Evolutionary conservation across 1,140 invertebrate species (phyloP).

Genomic region (Drosophila orosa): DNA sequence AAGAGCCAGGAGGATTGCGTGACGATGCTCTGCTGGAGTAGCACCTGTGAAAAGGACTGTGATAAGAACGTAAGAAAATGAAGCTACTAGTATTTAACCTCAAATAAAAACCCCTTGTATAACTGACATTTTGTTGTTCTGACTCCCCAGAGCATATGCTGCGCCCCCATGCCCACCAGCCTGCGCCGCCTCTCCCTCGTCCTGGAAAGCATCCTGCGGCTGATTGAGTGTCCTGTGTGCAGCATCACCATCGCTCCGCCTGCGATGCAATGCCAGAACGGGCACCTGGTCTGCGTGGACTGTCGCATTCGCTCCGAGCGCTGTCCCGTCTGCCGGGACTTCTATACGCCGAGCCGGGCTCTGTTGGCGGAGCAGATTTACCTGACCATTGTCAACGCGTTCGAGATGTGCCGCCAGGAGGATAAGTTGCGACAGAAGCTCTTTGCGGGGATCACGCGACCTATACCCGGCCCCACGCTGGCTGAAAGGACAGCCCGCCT

Average conservation of each 20-base stretch:
- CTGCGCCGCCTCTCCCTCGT: slow-evolving; percentile 85
- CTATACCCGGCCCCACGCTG: slow-evolving; percentile 2
- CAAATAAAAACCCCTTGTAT: too few species aligned
- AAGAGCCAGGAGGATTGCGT: slow-evolving; percentile 81
- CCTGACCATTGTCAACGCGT: slow-evolving; percentile 84
- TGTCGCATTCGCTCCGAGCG: slow-evolving; percentile 86
- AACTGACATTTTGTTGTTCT: background rate
- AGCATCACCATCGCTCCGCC: slow-evolving; percentile 87
- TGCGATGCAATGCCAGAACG: slow-evolving; percentile 88
- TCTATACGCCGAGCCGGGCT: slow-evolving; percentile 68
- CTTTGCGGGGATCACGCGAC: slow-evolving; percentile 63
- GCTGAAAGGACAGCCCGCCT: background rate
- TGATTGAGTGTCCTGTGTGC: slow-evolving; percentile 88
- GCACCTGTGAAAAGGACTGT: slow-evolving; percentile 84
- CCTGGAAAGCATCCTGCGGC: slow-evolving; percentile 85
- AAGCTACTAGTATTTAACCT: background rate
- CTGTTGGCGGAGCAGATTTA: slow-evolving; percentile 84
- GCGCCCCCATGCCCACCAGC: slow-evolving; percentile 85
- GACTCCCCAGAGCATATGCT: slow-evolving; percentile 82
- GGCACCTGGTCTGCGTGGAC: slow-evolving; percentile 87
- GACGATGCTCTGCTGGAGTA: slow-evolving; percentile 85
- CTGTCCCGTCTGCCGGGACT: slow-evolving; percentile 87
- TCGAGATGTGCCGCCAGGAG: slow-evolving; percentile 78
- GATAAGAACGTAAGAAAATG: slow-evolving; percentile 82
- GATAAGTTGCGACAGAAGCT: slow-evolving; percentile 73